phyloP scores from a whole-genome alignment of 2,113 vertebrate genomes.

The Lasiurus borealis region DNA sequence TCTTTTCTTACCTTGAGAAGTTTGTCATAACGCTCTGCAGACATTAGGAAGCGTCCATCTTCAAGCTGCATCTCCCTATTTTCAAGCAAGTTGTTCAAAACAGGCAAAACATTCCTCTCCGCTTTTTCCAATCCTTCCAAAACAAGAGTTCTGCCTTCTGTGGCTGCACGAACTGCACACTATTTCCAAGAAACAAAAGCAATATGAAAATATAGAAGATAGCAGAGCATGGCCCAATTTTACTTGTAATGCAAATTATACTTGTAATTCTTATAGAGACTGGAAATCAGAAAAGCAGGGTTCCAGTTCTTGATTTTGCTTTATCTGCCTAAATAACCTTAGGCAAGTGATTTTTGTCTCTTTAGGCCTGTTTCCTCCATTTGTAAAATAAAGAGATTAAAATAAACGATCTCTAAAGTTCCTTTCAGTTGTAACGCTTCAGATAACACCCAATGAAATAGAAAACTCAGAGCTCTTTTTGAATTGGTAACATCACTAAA shows the following conservation, averaged over 20 bases:
- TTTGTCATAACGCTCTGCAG: conserved; percentile 96
- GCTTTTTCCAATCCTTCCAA: conserved; percentile 98
- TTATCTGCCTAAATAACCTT: neutral
- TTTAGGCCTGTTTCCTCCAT: conserved; percentile 3
- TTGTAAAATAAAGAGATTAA: conserved; percentile 43
- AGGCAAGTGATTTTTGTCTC: conserved; percentile 19
- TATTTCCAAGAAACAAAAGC: conserved; percentile 78
- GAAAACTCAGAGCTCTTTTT: conserved; percentile 39
- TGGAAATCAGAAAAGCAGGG: neutral
- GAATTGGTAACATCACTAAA: conserved; percentile 27
- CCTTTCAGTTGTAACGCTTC: conserved; percentile 38
- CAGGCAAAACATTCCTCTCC: conserved; percentile 95
- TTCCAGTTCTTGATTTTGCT: neutral
- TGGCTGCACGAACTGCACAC: conserved; percentile 98
- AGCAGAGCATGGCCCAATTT: neutral
- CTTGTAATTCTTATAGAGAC: neutral
- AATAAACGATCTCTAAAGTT: neutral
- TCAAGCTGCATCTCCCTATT: conserved; percentile 99
- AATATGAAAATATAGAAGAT: neutral
- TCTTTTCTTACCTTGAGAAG: conserved; percentile 91
- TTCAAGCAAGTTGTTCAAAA: conserved; percentile 98
- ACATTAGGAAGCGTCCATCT: conserved; percentile 98
- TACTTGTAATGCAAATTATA: neutral
- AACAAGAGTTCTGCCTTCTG: conserved; percentile 94
- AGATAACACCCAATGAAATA: conserved; percentile 9